Conservation (phyloP, 2,797 vertebrate species). For the Coluber constrictor region DNA sequence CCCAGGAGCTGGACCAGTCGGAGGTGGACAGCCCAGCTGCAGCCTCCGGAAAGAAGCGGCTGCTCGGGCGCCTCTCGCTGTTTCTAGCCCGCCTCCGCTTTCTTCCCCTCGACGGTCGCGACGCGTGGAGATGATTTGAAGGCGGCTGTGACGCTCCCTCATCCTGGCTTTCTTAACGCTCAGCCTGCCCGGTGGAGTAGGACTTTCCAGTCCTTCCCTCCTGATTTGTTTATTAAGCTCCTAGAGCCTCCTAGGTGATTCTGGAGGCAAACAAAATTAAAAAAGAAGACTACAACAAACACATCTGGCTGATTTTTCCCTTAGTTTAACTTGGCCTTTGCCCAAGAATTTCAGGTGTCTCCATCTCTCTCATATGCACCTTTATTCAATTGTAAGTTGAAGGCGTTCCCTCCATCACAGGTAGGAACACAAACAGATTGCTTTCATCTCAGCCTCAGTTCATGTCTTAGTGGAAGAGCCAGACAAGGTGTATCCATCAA, state of each 20-base stretch:
- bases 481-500: no score
- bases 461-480: no score
- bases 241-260: neutral
- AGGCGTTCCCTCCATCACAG: neutral
- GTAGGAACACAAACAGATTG: neutral
- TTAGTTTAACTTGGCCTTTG: neutral
- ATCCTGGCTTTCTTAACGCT: neutral
- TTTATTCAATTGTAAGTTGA: neutral
- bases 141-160: neutral
- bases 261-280: neutral
- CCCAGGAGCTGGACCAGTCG: no score
- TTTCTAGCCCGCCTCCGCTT: no score
- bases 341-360: neutral
- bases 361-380: neutral
- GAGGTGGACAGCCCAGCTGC: neutral
- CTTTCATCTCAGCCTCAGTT: neutral
- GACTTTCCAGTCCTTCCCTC: neutral
- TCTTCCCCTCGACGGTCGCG: no score
- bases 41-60: neutral
- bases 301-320: neutral
- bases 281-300: neutral
- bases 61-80: neutral
- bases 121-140: neutral
- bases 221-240: neutral
- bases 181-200: neutral